Evolutionary conservation across 2,113 vertebrate genomes (phyloP).

Genomic region (Pseudopodoces humilis): DNA sequence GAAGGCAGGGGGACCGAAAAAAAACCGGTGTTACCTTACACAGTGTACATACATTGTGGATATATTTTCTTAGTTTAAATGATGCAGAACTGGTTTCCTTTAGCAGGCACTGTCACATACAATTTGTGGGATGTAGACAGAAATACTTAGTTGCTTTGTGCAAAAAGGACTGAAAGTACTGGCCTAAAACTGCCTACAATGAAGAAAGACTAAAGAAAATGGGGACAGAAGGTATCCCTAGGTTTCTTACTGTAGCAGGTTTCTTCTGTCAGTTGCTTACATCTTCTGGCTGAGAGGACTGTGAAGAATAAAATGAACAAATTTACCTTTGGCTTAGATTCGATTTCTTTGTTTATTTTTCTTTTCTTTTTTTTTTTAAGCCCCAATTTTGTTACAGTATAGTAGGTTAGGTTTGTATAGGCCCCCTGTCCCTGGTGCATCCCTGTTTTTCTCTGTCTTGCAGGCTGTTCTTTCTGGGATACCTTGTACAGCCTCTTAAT

Average conservation of each 20-base stretch:
- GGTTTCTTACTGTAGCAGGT: neutral
- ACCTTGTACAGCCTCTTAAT: neutral
- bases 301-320: neutral
- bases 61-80: neutral
- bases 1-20: neutral
- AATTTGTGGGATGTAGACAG: neutral
- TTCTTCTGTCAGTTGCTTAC: neutral
- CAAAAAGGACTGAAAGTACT: neutral
- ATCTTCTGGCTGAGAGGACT: neutral
- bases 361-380: neutral
- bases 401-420: neutral
- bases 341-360: too few relatives aligned
- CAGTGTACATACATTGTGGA: neutral
- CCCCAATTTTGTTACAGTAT: neutral
- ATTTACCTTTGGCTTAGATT: neutral
- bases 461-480: neutral
- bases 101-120: neutral
- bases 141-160: neutral
- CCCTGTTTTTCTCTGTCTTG: neutral
- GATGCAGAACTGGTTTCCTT: neutral
- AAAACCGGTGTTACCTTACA: neutral
- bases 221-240: neutral
- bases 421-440: accelerated
- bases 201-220: neutral
- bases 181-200: neutral